phyloP scores from a whole-genome alignment of 2,888 invertebrate species.

The Drosophila subquinaria region DNA sequence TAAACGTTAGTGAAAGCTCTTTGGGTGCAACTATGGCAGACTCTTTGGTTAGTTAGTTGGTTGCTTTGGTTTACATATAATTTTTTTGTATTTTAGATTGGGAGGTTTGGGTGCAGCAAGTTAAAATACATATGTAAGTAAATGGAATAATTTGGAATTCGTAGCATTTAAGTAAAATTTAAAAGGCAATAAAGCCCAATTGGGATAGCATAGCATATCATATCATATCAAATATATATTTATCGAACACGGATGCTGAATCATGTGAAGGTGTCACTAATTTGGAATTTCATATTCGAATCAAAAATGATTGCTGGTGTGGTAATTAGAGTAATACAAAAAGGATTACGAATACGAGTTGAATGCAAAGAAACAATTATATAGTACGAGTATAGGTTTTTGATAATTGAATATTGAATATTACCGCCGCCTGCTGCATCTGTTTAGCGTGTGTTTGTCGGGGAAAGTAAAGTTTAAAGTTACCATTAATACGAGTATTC shows the following conservation, averaged over 20 bases:
- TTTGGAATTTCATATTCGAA: constrained; percentile 61
- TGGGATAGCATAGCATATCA: constrained; percentile 18
- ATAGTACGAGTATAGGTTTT: constrained; percentile 13
- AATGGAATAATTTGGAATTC: constrained; percentile 39
- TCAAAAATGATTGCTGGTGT: constrained; percentile 50
- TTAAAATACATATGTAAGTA: constrained; percentile 13
- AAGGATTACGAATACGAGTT: constrained; percentile 36
- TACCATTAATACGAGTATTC: constrained; percentile 64
- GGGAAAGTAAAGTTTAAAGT: constrained; percentile 70
- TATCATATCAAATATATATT: constrained; percentile 6
- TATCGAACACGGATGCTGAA: constrained; percentile 41
- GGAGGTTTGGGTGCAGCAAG: constrained; percentile 33
- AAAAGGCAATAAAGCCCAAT: constrained; percentile 53
- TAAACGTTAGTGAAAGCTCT: constrained; percentile 51
- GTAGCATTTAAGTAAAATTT: constrained; percentile 21
- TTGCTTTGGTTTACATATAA: background rate
- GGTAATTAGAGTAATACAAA: constrained; percentile 33
- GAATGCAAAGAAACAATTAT: constrained; percentile 48
- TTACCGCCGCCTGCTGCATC: constrained; percentile 85
- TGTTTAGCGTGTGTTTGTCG: constrained; percentile 78
- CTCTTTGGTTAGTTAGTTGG: constrained; percentile 19
- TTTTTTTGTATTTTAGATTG: constrained; percentile 14
- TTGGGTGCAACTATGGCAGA: constrained; percentile 44
- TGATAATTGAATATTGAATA: constrained; percentile 48
- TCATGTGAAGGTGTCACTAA: constrained; percentile 42